Evolutionary conservation across 2,113 vertebrate species (phyloP), one percentile per base, ranked within the genome.

Genomic region (Sinosuthora webbiana): DNA sequence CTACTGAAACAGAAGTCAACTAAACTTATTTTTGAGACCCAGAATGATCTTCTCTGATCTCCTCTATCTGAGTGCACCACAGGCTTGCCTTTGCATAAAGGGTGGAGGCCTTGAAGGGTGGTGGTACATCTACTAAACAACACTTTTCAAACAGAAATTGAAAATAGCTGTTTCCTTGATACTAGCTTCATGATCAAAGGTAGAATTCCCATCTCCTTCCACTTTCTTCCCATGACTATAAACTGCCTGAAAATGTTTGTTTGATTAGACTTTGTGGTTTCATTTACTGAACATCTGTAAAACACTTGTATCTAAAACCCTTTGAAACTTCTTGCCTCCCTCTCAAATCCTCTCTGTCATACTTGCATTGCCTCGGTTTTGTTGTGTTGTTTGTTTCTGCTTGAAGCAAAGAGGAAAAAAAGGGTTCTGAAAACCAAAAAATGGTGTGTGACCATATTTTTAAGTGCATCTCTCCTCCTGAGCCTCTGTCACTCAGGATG

Each of bases 261-360:
- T 96, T 97, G 82, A 89, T 96, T 93, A 90, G 79, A 68, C 44
- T 77, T 90, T 64, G 85, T 90, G 93, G 92, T 92, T 95, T 96
- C 53, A 60, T 90, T 94, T 88, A 77, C 76, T 89, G 82, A 96
- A 93, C 94, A 95, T 95, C 94, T 97, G 96, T 89, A 83, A 50
- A 93, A 80, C 94, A 97, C 79, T 96, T 96, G 94, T 53, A 53
- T 81, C 42, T 92, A 71, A 95, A 95, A 84, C 73, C 52, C 90
- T 95, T 94, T 95, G 90, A 95, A 93, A 93, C 37, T 81, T 74
- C 18, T 80, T 15, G 19, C 28, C 27, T 94, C n/a, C 24, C 37
- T 87, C 81, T 76, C 76, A 81, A 25, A 45, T 81, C 77, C 63
- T 69, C 81, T 64, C 39, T 80, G 20, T 69, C 47, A 30, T 74